Evolutionary conservation across 1,140 invertebrate species (phyloP).

Genomic region (Scaptodrosophila lebanonensis): DNA sequence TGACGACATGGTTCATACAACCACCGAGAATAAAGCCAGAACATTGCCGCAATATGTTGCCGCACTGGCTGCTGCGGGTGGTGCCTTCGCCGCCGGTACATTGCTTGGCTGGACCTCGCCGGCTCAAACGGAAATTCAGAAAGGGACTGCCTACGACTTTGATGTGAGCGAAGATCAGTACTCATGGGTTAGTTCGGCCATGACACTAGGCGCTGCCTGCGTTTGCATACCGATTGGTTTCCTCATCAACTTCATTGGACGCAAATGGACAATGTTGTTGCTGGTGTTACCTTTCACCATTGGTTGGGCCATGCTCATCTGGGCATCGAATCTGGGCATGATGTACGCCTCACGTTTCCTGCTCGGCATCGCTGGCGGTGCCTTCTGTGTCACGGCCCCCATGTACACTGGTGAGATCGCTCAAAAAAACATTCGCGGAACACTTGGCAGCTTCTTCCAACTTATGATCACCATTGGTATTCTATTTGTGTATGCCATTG

Average conservation of each 20-base stretch:
- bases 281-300: slow-evolving; percentile 84
- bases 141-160: slow-evolving; percentile 79
- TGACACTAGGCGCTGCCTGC: slow-evolving; percentile 84
- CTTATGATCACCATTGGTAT: slow-evolving; percentile 87
- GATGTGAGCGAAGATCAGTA: slow-evolving; percentile 78
- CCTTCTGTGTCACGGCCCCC: slow-evolving; percentile 86
- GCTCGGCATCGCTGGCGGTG: slow-evolving; percentile 84
- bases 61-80: slow-evolving; percentile 80
- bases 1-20: slow-evolving; percentile 65
- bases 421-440: slow-evolving; percentile 86
- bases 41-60: slow-evolving; percentile 84
- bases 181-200: slow-evolving; percentile 85
- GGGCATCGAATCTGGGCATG: slow-evolving; percentile 82
- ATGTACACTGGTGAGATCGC: slow-evolving; percentile 90
- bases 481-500: slow-evolving; percentile 83
- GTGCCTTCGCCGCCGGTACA: slow-evolving; percentile 80
- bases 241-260: slow-evolving; percentile 85
- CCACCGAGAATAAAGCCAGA: slow-evolving; percentile 59
- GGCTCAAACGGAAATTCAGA: slow-evolving; percentile 78
- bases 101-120: slow-evolving; percentile 88
- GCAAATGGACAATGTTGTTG: slow-evolving; percentile 85
- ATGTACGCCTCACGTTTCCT: slow-evolving; percentile 86
- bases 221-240: slow-evolving; percentile 85
- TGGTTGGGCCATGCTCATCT: slow-evolving; percentile 88
- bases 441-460: slow-evolving; percentile 87